Base-by-base conservation (phyloP, 2,113 vertebrate genomes). In the Thamnophis sirtalis region DNA sequence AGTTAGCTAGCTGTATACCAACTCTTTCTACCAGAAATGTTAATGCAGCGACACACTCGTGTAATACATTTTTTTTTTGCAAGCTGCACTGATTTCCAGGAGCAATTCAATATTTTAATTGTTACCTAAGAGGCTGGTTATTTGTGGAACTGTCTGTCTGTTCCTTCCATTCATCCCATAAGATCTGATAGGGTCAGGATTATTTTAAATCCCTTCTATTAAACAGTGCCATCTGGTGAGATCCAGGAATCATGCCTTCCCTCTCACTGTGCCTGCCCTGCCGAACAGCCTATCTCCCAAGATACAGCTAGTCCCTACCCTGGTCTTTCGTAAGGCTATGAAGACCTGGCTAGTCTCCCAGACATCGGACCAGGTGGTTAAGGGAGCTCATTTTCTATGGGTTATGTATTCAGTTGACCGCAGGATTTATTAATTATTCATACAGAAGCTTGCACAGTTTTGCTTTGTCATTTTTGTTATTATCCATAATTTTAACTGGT, bases 1-100 rank as follows among this genome's bases (percentile, higher is more conserved):
- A 49, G 28, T 80, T 63, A 91, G 90, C 93, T 92, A 95, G 68
- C 88, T 93, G 93, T 50, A 85, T 85, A 49, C 51, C 54, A 90
- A 60, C 84, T 53, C 43, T 92, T 19, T 88, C 38, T 93, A 93
- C 3, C 89, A 90, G 91, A 91, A 92, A 86, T 13, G 0, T 88
- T 94, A 91, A 80, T 80, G n/a, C 68, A 19, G n/a, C 6, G 0
- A 80, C 13, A 38, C 33, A 38, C 33, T 38, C 1, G 1, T 38
- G 2, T 38, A 3, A 80, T 80, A 80, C 33, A 80, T 38, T 19
- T 80, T n/a, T n/a, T 19, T 80, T 80, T 80, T 80, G 68, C 68
- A 80, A 38, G 33, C 33, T 38, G 15, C 33, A 80, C n/a, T 73
- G 63, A 17, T 17, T 80, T 80, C n/a, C 33, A 80, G 17, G 17